Base-by-base conservation (phyloP, 2,113 vertebrate species). In the Neotragus moschatus region DNA sequence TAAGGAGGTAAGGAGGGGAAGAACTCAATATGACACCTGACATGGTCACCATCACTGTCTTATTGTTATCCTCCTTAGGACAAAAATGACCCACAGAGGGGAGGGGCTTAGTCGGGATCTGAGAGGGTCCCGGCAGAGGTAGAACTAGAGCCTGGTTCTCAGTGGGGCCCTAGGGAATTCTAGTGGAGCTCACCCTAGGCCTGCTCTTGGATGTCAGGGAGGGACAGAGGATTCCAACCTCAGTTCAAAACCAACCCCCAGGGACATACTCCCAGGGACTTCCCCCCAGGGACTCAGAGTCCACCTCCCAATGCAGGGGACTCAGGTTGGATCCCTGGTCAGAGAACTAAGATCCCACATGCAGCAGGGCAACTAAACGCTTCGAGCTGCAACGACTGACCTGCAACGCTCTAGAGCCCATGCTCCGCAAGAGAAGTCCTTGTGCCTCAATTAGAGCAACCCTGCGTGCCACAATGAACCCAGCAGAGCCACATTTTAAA, bases 141-240 rank as follows among this genome's bases (percentile, higher is more conserved):
- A 87, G 47, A 77, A 63, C 43, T 30, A 45, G 73, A 79, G 63
- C n/a, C 82, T 33, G 23, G 39, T 33, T 84, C 56, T 86, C 47
- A 70, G 77, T 4, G 51, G 58, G 84, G 85, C 39, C 92, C 97
- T 98, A 70, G 89, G 45, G 95, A 19, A 23, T 86, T 21, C 89
- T 45, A 19, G 55, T 15, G 80, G 75, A 49, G 25, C 30, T 56
- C 36, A 28, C 33, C 12, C 8, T 7, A 53, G 51, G 73, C 36
- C 26, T n/a, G n/a, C 53, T 94, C 49, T 53, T 17, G 47, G 70
- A 53, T 55, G 26, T 45, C 39, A 89, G 53, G 80, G 63, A 95
- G 94, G 6, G 28, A 45, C 28, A 84, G 88, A 45, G 75, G 53
- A 49, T 84, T 87, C 63, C 75, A 90, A 15, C 15, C 49, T 91